These are phyloP conservation scores for Syritta pipiens DNA, from an alignment of 2,888 invertebrate genomes.

Conservation along the genomic window DNA sequence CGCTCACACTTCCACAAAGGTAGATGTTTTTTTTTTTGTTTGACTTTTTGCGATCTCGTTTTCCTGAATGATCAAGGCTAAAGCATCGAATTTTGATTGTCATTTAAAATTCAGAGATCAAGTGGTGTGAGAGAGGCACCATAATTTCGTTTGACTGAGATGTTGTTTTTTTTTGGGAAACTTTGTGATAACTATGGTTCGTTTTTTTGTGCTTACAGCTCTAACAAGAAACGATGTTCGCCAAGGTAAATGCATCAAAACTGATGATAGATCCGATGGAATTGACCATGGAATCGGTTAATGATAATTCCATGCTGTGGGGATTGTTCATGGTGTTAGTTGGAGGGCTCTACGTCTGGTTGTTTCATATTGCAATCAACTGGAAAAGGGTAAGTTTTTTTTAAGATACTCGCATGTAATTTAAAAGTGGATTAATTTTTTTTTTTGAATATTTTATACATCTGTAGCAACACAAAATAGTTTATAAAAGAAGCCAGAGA, in stretches of 20 bases:
- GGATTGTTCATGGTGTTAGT: not conserved
- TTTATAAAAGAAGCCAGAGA: too few species aligned
- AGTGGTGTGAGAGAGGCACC: constrained; percentile 36
- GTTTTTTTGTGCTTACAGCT: constrained; percentile 15
- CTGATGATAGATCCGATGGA: constrained; percentile 41
- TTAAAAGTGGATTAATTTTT: too few species aligned
- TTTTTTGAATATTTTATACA: too few species aligned
- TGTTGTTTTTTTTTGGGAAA: not conserved
- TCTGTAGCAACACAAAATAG: too few species aligned
- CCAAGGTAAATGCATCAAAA: constrained; percentile 26
- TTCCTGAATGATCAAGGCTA: constrained; percentile 49
- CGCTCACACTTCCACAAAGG: constrained; percentile 18
- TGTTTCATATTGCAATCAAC: constrained; percentile 48
- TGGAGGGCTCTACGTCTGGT: constrained; percentile 31
- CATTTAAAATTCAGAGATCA: constrained; percentile 27
- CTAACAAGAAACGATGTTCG: constrained; percentile 28
- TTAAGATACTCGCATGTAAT: too few species aligned
- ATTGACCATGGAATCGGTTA: constrained; percentile 24
- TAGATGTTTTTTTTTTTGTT: not conserved
- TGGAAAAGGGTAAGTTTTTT: constrained; percentile 55
- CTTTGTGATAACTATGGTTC: not conserved
- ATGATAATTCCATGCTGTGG: not conserved
- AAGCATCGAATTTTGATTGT: not conserved
- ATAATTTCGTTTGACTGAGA: not conserved
- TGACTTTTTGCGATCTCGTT: not conserved